phyloP scores from a whole-genome alignment of 2,888 invertebrate genomes.

The Hydropsyche betteni region DNA sequence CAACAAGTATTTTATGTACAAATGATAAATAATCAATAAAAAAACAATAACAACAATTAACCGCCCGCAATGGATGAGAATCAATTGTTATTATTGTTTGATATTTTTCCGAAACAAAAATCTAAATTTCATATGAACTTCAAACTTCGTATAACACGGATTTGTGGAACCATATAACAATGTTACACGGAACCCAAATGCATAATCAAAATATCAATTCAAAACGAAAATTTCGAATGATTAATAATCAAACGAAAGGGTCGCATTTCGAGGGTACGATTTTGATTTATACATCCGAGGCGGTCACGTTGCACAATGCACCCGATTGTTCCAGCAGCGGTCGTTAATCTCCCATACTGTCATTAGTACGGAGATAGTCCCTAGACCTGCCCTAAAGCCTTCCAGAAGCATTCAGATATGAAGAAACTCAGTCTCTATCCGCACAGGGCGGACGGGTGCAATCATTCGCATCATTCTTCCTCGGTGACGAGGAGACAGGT shows the following conservation, averaged over 20 bases:
- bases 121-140: too few relatives aligned
- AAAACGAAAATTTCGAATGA: neutral
- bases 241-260: neutral
- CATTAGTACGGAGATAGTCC: slow-evolving; percentile 7
- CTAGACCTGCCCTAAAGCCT: neutral
- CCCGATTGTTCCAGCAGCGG: slow-evolving; percentile 15
- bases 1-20: too few relatives aligned
- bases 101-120: too few relatives aligned
- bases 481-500: slow-evolving; percentile 32
- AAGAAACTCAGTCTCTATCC: slow-evolving; percentile 37
- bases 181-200: too few relatives aligned
- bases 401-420: slow-evolving; percentile 14
- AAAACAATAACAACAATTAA: too few relatives aligned
- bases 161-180: too few relatives aligned
- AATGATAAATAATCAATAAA: too few relatives aligned
- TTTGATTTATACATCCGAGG: slow-evolving; percentile 14
- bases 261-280: slow-evolving; percentile 17
- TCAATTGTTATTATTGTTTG: too few relatives aligned
- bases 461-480: slow-evolving; percentile 40
- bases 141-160: too few relatives aligned
- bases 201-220: too few relatives aligned
- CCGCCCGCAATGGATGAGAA: too few relatives aligned
- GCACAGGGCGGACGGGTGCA: slow-evolving; percentile 31
- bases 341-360: slow-evolving; percentile 23
- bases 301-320: slow-evolving; percentile 20